These are phyloP conservation scores for Lamprotornis superbus DNA, from an alignment of 2,113 vertebrate genomes.

Conservation along the genomic window DNA sequence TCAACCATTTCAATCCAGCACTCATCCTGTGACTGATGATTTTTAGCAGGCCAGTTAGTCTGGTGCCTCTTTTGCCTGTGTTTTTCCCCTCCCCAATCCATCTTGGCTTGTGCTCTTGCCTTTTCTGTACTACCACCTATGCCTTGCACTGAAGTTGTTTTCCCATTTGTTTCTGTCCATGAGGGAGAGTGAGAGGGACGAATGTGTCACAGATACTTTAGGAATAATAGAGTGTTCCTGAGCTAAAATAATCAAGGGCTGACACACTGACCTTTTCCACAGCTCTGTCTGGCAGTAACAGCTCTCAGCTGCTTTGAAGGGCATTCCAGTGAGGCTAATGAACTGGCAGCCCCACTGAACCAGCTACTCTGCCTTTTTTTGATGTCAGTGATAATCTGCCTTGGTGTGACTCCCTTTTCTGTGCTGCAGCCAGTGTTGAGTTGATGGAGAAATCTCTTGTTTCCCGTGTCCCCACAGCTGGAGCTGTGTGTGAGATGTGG, in stretches of 20 bases:
- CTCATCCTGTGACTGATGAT: background rate
- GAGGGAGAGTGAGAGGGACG: background rate
- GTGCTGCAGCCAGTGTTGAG: background rate
- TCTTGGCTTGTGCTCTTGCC: background rate
- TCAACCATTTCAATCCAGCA: background rate
- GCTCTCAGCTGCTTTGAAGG: background rate
- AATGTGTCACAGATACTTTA: background rate
- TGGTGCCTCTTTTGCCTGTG: background rate
- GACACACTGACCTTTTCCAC: background rate
- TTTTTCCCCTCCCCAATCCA: fast-evolving
- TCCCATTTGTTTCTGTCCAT: background rate
- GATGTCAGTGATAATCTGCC: background rate
- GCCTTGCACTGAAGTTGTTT: background rate
- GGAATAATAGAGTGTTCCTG: background rate
- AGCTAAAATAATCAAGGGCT: background rate
- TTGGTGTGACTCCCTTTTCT: background rate
- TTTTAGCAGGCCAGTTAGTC: background rate
- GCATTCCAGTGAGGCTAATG: background rate
- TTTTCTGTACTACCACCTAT: background rate
- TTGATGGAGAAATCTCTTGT: background rate
- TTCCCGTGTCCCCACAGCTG: background rate
- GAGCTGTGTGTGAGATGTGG: background rate
- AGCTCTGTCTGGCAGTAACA: background rate
- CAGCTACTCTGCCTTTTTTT: background rate
- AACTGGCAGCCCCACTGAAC: background rate